Conservation (phyloP, 2,113 vertebrate species). For the Hypomesus transpacificus region DNA sequence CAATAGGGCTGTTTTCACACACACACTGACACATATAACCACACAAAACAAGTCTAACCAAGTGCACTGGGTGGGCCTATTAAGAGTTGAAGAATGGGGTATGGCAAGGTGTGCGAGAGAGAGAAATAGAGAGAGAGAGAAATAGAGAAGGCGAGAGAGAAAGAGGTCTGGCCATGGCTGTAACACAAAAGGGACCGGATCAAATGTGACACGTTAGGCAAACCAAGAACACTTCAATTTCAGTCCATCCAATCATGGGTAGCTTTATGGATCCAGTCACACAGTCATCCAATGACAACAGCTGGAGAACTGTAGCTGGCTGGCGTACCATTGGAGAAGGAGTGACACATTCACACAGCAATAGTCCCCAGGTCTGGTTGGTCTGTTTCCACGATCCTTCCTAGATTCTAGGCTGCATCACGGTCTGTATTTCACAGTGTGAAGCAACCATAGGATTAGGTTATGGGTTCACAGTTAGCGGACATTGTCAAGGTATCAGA, state of each 20-base stretch:
- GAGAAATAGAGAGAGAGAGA: background rate
- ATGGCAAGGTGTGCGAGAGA: background rate
- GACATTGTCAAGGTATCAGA: too few species aligned
- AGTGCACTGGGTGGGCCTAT: conserved; percentile 24
- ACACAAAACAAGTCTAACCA: background rate
- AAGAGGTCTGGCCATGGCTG: conserved; percentile 2
- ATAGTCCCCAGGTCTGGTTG: too few species aligned
- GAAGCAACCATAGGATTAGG: too few species aligned
- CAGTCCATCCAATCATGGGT: background rate
- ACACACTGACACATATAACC: conserved; percentile 33
- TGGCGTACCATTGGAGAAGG: too few species aligned
- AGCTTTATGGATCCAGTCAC: background rate
- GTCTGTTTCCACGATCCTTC: too few species aligned
- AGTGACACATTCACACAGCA: too few species aligned
- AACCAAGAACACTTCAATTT: background rate
- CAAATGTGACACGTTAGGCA: background rate
- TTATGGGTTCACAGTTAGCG: too few species aligned
- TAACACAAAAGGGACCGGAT: background rate
- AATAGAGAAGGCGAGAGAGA: conserved; percentile 17
- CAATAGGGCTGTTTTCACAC: conserved; percentile 63
- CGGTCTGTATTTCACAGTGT: too few species aligned
- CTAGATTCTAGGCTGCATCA: too few species aligned
- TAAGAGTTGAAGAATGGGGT: conserved; percentile 22
- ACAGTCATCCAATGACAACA: too few species aligned
- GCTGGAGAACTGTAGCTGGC: too few species aligned